phyloP scores from a whole-genome alignment of 2,888 invertebrate genomes.

The Clitarchus hookeri region DNA sequence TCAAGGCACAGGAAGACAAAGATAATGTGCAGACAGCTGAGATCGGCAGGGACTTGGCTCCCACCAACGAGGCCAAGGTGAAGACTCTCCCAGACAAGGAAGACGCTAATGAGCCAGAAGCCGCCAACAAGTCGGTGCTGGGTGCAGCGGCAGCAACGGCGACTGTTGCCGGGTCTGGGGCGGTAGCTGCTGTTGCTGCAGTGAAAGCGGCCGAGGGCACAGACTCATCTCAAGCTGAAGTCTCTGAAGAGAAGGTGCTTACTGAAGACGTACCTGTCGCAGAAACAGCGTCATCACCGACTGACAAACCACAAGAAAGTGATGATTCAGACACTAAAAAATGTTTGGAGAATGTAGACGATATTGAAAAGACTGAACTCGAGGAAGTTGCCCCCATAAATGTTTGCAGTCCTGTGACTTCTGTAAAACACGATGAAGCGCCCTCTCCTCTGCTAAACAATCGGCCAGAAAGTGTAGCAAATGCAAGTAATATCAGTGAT shows the following conservation, averaged over 20 bases:
- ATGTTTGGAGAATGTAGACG: background rate
- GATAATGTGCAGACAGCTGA: slow-evolving; percentile 26
- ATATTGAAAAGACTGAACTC: background rate
- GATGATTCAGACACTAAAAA: background rate
- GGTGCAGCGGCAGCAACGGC: slow-evolving; percentile 26
- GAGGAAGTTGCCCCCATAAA: background rate
- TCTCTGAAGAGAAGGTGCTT: background rate
- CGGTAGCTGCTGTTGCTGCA: slow-evolving; percentile 29
- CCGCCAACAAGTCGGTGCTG: slow-evolving; percentile 18
- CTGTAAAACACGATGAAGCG: background rate
- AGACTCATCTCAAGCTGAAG: background rate
- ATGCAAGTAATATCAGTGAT: background rate
- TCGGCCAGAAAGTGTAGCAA: background rate
- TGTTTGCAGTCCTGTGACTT: background rate
- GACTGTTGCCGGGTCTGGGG: slow-evolving; percentile 5
- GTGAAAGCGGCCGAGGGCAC: background rate
- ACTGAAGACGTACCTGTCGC: background rate
- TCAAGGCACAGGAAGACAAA: slow-evolving; percentile 3
- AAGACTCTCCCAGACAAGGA: background rate
- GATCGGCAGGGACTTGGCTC: background rate
- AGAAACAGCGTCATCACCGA: background rate
- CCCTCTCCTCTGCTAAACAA: background rate
- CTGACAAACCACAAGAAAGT: background rate
- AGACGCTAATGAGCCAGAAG: background rate
- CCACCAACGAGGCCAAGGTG: background rate